Evolutionary conservation across 2,797 vertebrate species (phyloP), one percentile per base, ranked within the genome.

Genomic region (Pyrocephalus nanus): DNA sequence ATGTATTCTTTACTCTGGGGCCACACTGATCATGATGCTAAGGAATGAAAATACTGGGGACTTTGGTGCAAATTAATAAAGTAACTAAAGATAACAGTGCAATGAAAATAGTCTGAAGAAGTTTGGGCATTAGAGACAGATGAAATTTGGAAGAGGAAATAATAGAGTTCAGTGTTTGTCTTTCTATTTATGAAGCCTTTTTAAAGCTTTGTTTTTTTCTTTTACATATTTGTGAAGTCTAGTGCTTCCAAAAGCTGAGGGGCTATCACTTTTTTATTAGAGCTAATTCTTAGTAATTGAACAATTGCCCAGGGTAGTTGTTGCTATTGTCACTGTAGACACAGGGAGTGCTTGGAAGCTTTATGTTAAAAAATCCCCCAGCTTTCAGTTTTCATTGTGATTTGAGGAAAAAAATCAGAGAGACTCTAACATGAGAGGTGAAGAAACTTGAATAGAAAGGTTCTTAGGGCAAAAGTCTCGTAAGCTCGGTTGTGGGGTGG

Each of bases 1-100:
- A 98, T 98, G 98, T 97, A 96, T 97, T 98, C 97, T 97, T 90
- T 96, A 96, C 97, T 97, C 97, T 97, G 69, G 96, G 97, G 98
- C 97, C 91, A 93, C 96, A 87, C 97, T 83, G 92, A 97, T 97
- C 95, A 96, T 91, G 97, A 96, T 96, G 91, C 90, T 88, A 86
- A 96, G 86, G 77, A 97, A 88, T 54, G 43, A 94, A 94, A 95
- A 93, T 97, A 85, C 79, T 87, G 85, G 94, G 95, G 97, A 97
- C 43, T 69, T 92, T 70, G 92, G 91, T 96, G 94, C 86, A 97
- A 97, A 98, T 98, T 97, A 98, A 97, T 98, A 97, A 98, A 98
- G 95, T 97, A 96, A 93, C 92, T 96, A 72, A 97, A 94, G 86
- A 91, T 95, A 96, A 95, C 87, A 86, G 67, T 50, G 58, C 87